phyloP scores from a whole-genome alignment of 1,140 invertebrate species.

The Leptonema lineaticorne region DNA sequence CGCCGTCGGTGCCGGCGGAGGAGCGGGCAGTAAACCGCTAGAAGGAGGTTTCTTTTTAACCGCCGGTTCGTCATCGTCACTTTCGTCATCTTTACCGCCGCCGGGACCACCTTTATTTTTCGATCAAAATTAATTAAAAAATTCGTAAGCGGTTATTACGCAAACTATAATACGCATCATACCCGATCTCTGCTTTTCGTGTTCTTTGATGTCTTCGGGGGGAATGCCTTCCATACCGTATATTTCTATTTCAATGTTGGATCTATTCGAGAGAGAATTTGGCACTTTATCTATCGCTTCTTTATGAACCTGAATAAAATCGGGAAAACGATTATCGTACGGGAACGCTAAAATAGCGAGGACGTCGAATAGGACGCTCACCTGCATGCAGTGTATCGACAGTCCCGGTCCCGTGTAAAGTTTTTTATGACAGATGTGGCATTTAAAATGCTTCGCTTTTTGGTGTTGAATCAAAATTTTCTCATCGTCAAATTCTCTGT shows the following conservation, averaged over 20 bases:
- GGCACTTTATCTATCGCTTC: slow-evolving; percentile 99
- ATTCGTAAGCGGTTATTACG: background rate
- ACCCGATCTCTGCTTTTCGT: slow-evolving; percentile 83
- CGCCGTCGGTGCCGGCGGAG: slow-evolving; percentile 58
- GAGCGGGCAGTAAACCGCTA: slow-evolving; percentile 48
- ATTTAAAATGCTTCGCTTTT: slow-evolving; percentile 99
- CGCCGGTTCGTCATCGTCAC: slow-evolving; percentile 77
- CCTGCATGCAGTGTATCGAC: slow-evolving; percentile 99
- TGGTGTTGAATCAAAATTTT: slow-evolving; percentile 99
- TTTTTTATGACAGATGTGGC: slow-evolving; percentile 99
- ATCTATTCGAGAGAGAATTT: slow-evolving; percentile 95
- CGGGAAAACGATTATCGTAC: no score
- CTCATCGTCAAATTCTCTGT: slow-evolving; percentile 99
- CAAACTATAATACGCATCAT: slow-evolving; percentile 29
- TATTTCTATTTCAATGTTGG: slow-evolving; percentile 99
- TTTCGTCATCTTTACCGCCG: slow-evolving; percentile 63
- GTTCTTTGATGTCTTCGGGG: slow-evolving; percentile 89
- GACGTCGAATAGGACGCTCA: slow-evolving; percentile 55
- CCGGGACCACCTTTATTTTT: slow-evolving; percentile 44
- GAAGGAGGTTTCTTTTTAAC: slow-evolving; percentile 65
- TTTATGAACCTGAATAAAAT: slow-evolving; percentile 99
- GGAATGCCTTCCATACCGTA: slow-evolving; percentile 99
- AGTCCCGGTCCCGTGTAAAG: slow-evolving; percentile 96
- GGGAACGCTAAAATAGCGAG: no score
- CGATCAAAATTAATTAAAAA: background rate